Conservation (phyloP, 2,113 vertebrate species). For the Proteles cristata region DNA sequence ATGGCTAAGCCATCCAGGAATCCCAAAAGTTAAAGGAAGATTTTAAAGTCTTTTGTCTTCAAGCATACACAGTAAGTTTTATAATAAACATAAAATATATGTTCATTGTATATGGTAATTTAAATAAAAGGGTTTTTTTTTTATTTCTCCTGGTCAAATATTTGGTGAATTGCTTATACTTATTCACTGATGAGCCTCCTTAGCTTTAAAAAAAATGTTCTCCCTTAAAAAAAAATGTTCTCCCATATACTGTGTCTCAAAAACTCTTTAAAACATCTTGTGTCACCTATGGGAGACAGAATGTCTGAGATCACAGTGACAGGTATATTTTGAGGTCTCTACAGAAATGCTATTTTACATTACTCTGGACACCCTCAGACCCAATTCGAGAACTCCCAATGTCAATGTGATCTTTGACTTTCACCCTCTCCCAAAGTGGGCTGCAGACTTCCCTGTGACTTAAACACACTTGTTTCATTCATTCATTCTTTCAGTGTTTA, state of each 20-base stretch:
- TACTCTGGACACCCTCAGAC: background rate
- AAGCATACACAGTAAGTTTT: background rate
- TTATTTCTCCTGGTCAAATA: conserved; percentile 22
- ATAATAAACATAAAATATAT: background rate
- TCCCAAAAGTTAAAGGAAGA: background rate
- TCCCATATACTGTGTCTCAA: background rate
- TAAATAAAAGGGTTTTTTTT: background rate
- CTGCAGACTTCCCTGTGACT: background rate
- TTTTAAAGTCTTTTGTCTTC: background rate
- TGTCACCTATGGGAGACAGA: background rate
- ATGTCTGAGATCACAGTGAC: background rate
- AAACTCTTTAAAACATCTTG: conserved; percentile 2
- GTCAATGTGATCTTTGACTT: background rate
- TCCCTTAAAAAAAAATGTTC: background rate
- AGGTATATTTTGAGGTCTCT: background rate
- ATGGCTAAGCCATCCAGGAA: too few species aligned
- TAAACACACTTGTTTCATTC: background rate
- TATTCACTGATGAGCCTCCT: background rate
- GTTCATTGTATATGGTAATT: background rate
- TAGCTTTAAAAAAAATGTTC: background rate
- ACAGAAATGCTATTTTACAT: background rate
- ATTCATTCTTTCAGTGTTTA: background rate
- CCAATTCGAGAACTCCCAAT: background rate
- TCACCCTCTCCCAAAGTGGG: background rate
- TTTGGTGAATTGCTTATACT: background rate